Base-by-base conservation (phyloP, 1,140 invertebrate genomes). In the Halesus radiatus region DNA sequence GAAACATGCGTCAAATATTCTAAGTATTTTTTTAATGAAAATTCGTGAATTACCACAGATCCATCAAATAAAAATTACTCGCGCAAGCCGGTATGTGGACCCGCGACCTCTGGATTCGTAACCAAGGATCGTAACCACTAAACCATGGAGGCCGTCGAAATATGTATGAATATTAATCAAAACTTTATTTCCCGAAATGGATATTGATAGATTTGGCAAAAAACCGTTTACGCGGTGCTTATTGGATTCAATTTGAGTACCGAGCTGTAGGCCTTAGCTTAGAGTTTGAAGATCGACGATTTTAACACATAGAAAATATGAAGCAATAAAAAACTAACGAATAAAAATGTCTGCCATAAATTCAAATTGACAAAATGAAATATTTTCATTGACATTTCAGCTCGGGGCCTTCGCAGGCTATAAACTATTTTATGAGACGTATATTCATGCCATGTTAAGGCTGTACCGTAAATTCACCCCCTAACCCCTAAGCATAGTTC, bases 361-460 rank as follows among this genome's bases (percentile, higher is more conserved):
- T 80, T 77, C 66, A 77, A 80, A 80, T 80, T 79, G 78, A 66
- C 64, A 82, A 80, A 77, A 80, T 80, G 81, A 82, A 79, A 80
- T 82, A 80, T 82, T 77, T 76, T 73, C 64, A 77, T 79, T 58
- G 77, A 76, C 77, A 79, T 50, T 23, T 79, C 45, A 66, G 76
- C 37, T 76, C 54, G 54, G 15, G 54, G 62, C 37, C 54, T 80
- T 80, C 50, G 18, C 72, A 64, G 53, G 68, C 60, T 75, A 76
- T 82, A 79, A 82, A 76, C 74, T 79, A 82, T 82, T 82, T 82
- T 79, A 79, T 66, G 76, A 75, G 77, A 76, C 68, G 52, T 62
- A 76, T 64, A 81, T 73, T 81, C 68, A 60, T n/a, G 53, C 75
- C 64, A 23, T 52, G 58, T 64, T 45, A 74, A 60, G 78, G 64